These are phyloP conservation scores for Aethes cnicana DNA, from an alignment of 2,888 invertebrate species.

Conservation along the genomic window DNA sequence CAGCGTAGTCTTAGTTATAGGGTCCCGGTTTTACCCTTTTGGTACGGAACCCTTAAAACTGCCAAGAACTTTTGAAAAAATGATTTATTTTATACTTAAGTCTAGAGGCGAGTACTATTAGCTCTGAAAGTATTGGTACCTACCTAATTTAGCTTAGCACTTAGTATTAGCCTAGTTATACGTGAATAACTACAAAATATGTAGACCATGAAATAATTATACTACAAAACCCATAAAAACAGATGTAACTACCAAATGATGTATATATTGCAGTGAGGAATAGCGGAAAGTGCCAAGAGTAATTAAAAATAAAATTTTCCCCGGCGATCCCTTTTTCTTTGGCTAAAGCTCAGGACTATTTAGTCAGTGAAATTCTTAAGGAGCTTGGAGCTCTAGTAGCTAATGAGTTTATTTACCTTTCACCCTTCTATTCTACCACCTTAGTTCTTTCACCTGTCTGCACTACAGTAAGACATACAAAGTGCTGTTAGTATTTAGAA, in stretches of 20 bases:
- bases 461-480: constrained; percentile 18
- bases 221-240: no score
- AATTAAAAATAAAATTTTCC: constrained; percentile 5
- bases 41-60: no score
- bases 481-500: constrained; percentile 12
- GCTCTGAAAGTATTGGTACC: no score
- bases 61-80: no score
- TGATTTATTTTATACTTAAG: no score
- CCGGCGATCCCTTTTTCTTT: constrained; percentile 20
- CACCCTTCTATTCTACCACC: constrained; percentile 21
- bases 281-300: constrained; percentile 20
- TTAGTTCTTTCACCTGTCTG: constrained; percentile 14
- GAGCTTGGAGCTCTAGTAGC: not conserved
- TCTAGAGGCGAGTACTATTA: no score
- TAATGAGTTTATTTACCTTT: constrained; percentile 27
- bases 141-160: no score
- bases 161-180: no score
- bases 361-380: not conserved
- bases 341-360: constrained; percentile 9
- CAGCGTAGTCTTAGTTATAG: no score
- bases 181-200: no score
- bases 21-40: no score
- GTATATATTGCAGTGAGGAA: constrained; percentile 8
- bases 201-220: no score
- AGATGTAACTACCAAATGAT: not conserved